Evolutionary conservation across 2,888 invertebrate genomes (phyloP), one percentile per base, ranked within the genome.

Genomic region (Drosophila fungiperda): DNA sequence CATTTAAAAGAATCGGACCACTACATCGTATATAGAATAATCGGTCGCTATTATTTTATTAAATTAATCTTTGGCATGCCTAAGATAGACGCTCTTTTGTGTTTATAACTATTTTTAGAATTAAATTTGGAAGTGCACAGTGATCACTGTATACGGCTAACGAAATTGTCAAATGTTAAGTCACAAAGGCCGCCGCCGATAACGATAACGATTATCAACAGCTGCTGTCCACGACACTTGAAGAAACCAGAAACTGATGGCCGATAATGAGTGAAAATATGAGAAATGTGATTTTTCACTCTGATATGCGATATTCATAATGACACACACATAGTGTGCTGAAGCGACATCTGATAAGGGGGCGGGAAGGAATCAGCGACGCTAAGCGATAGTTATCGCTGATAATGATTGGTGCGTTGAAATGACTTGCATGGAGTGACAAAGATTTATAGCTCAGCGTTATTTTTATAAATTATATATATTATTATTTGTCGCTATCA

Each of bases 141-240:
- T 42, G 32, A 20, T 40, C 29, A 57, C 40, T 42, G 57, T 42
- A 42, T 11, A 29, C n/a, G 38, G 5, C 55, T 40, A 57, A 29
- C 38, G 9, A 2, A 38, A 55, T 55, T 38, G 26, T 55, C 38
- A 36, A 29, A 57, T n/a, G 40, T 29, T 29, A 40, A 72, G 54
- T 40, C 36, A 36, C 3, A 45, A 38, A 54, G 20, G 35, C 50
- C 65, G 50, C 60, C 65, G 61, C 54, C 70, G 77, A 84, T 87
- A 89, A 84, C 82, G 78, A 87, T 82, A 86, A 76, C 76, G 73
- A 76, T 86, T 66, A 66, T 77, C 62, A 67, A 67, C 60, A 75
- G 20, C 20, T 45, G 45, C 36, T 17, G 26, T 17, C 36, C 6
- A 57, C 17, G 5, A 60, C 73, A 89, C 76, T 88, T 74, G 71